Conservation (phyloP, 2,797 vertebrate species). For the Amazona ochrocephala region DNA sequence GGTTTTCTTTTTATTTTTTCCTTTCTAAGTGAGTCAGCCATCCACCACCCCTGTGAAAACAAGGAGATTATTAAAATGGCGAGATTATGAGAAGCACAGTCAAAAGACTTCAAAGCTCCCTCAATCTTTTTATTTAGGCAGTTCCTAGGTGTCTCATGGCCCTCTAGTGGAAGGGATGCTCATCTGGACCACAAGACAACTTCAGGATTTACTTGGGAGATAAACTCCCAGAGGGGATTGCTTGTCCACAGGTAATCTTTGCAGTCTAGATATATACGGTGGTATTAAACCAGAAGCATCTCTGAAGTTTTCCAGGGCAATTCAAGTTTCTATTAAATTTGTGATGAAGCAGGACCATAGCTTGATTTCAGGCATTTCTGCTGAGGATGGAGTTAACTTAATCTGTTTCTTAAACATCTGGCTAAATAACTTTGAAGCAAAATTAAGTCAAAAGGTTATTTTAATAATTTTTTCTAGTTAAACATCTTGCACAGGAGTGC, state of each 20-base stretch:
- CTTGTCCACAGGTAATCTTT: slow-evolving; percentile 77
- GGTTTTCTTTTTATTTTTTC: background rate
- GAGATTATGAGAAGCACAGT: slow-evolving; percentile 54
- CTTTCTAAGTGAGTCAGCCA: slow-evolving; percentile 40
- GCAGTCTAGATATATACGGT: slow-evolving; percentile 70
- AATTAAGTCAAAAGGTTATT: background rate
- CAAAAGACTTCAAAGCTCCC: slow-evolving; percentile 74
- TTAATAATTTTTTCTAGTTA: background rate
- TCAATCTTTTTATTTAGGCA: slow-evolving; percentile 78
- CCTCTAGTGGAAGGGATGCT: slow-evolving; percentile 79
- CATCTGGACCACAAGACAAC: slow-evolving; percentile 75
- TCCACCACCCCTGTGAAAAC: slow-evolving; percentile 36
- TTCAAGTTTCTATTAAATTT: background rate
- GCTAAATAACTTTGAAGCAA: background rate
- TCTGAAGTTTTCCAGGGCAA: background rate
- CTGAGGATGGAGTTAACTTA: background rate
- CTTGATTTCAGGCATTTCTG: slow-evolving; percentile 1
- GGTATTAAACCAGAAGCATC: background rate
- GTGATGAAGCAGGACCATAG: background rate
- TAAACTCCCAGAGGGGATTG: slow-evolving; percentile 73
- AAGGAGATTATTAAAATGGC: slow-evolving; percentile 45
- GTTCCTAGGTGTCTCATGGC: slow-evolving; percentile 75
- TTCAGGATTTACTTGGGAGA: slow-evolving; percentile 76
- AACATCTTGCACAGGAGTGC: background rate
- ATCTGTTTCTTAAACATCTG: background rate